phyloP scores from a whole-genome alignment of 2,113 vertebrate species.

The Eptesicus fuscus region DNA sequence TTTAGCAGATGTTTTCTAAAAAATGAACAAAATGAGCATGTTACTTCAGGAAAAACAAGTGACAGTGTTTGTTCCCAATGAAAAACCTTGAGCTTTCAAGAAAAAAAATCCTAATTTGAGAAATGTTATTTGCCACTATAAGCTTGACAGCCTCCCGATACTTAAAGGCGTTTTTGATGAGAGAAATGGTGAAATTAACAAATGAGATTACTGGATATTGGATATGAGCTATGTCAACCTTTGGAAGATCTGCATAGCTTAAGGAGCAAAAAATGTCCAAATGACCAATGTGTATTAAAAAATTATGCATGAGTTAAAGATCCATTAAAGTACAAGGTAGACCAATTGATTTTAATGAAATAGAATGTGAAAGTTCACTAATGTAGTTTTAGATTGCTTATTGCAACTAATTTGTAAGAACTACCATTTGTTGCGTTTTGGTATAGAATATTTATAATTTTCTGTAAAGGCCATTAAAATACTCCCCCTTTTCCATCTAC shows the following conservation, averaged over 20 bases:
- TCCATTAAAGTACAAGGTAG: neutral
- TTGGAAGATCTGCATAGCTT: neutral
- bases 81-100: conserved; percentile 4
- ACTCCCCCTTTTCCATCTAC: neutral
- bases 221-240: neutral
- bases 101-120: neutral
- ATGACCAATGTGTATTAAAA: neutral
- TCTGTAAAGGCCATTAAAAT: neutral
- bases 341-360: neutral
- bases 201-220: neutral
- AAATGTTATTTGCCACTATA: neutral
- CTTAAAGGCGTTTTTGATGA: neutral
- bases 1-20: neutral
- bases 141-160: neutral
- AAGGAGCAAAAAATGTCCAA: neutral
- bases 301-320: neutral
- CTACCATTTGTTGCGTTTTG: neutral
- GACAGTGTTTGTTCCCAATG: neutral
- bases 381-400: neutral
- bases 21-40: neutral
- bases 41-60: neutral
- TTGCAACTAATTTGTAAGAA: neutral
- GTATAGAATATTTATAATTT: neutral
- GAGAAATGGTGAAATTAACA: neutral
- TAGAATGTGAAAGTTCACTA: neutral